Percentiles rank a stretch among this genome's conserved stretches.
phyloP scores from a whole-genome alignment of 2,797 vertebrate species.

The Leuciscus waleckii region DNA sequence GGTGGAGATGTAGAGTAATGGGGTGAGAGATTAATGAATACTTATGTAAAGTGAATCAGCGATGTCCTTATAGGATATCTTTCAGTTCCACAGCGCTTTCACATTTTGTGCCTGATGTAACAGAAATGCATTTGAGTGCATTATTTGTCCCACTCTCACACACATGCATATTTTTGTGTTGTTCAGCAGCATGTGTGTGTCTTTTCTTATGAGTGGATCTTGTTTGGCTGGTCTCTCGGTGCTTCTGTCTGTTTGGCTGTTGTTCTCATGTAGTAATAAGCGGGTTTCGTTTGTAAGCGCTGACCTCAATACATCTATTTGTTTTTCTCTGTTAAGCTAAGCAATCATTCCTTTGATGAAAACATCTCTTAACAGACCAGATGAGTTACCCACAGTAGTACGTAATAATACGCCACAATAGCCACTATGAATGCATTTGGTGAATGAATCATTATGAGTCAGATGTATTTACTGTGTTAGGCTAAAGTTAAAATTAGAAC shows the following conservation, averaged over 20 bases:
- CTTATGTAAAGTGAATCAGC: conserved; percentile 24
- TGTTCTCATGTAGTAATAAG: conserved; percentile 73
- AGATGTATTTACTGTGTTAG: background rate
- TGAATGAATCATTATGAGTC: background rate
- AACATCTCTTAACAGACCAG: conserved; percentile 6
- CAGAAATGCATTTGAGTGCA: conserved; percentile 6
- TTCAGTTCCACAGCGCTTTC: conserved; percentile 13
- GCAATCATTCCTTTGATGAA: conserved; percentile 31
- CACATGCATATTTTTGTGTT: conserved; percentile 45
- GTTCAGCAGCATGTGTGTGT: background rate
- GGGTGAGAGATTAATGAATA: conserved; percentile 25
- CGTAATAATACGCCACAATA: background rate
- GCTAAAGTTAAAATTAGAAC: background rate
- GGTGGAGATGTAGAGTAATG: conserved; percentile 6
- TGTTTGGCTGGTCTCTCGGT: conserved; percentile 52
- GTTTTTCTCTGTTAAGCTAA: conserved; percentile 15
- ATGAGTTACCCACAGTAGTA: background rate
- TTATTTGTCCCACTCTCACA: conserved; percentile 22
- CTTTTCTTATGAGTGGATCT: conserved; percentile 14
- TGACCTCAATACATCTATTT: conserved; percentile 77
- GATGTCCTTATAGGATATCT: conserved; percentile 9
- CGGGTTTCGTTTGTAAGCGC: conserved; percentile 74
- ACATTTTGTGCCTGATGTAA: conserved; percentile 9
- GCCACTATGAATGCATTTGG: background rate
- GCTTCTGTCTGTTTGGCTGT: conserved; percentile 64